phyloP scores from a whole-genome alignment of 2,888 invertebrate genomes.

The Leucoptera coffeella region DNA sequence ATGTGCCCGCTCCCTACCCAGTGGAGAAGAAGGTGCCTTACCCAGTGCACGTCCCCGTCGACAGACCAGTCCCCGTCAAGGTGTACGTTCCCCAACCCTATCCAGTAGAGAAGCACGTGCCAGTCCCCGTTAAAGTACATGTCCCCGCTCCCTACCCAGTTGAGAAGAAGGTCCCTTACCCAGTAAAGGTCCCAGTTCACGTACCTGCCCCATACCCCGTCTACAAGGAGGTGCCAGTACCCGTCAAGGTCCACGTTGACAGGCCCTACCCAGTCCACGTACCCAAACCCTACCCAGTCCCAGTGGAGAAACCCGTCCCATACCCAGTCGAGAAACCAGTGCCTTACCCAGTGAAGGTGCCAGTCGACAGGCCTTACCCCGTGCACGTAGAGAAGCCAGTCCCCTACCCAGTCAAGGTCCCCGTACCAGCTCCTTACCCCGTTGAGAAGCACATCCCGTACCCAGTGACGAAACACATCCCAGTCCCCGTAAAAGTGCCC shows the following conservation, averaged over 20 bases:
- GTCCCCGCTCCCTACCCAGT: constrained; percentile 65
- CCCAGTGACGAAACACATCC: constrained; percentile 62
- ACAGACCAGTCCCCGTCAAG: constrained; percentile 44
- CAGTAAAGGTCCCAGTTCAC: constrained; percentile 56
- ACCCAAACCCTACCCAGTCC: constrained; percentile 55
- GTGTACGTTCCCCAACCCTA: constrained; percentile 54
- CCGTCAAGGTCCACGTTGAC: constrained; percentile 61
- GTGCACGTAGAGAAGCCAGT: constrained; percentile 37
- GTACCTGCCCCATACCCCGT: constrained; percentile 56
- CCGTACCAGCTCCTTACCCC: constrained; percentile 59
- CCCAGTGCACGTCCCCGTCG: constrained; percentile 46
- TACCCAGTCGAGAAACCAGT: constrained; percentile 56
- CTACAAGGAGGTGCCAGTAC: constrained; percentile 47
- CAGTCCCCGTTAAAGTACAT: constrained; percentile 60
- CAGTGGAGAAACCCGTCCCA: constrained; percentile 51
- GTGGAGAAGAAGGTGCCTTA: constrained; percentile 57
- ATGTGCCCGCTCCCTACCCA: constrained; percentile 64
- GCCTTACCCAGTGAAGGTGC: constrained; percentile 58
- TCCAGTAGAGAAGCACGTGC: constrained; percentile 58
- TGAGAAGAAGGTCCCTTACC: constrained; percentile 61
- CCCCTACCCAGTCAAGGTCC: constrained; percentile 59
- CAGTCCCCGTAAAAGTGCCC: constrained; percentile 60
- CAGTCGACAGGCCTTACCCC: constrained; percentile 49
- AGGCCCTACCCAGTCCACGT: constrained; percentile 60
- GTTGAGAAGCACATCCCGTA: constrained; percentile 58